phyloP scores from a whole-genome alignment of 2,113 vertebrate species.

The Mixornis gularis region DNA sequence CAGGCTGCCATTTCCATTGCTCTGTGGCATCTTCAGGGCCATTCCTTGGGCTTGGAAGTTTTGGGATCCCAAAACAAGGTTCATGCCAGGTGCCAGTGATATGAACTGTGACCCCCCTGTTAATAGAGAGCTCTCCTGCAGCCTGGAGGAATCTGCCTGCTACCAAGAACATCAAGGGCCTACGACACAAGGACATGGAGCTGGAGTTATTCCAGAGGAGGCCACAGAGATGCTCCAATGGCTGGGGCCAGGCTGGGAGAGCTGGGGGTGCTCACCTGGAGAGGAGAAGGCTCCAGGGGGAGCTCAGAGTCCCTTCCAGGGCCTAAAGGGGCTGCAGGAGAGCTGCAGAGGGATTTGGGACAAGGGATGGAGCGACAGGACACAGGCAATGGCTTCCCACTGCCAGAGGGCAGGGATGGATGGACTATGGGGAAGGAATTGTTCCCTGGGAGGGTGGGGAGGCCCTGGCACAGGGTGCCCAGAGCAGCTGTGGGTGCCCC shows the following conservation, averaged over 20 bases:
- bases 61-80: background rate
- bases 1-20: background rate
- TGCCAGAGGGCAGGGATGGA: background rate
- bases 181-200: background rate
- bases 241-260: background rate
- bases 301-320: background rate
- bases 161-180: background rate
- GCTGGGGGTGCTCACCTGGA: background rate
- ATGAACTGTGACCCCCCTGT: background rate
- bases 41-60: background rate
- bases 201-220: background rate
- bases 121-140: background rate
- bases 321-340: background rate
- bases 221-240: rapidly evolving
- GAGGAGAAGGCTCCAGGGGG: background rate
- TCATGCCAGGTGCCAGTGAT: background rate
- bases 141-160: background rate
- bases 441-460: background rate
- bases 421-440: background rate
- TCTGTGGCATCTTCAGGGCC: background rate
- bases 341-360: background rate
- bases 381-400: background rate
- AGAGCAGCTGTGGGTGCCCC: background rate
- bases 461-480: background rate
- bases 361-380: background rate